These are phyloP conservation scores for Drosophila tanythrix DNA, from an alignment of 2,888 invertebrate genomes.

Conservation along the genomic window DNA sequence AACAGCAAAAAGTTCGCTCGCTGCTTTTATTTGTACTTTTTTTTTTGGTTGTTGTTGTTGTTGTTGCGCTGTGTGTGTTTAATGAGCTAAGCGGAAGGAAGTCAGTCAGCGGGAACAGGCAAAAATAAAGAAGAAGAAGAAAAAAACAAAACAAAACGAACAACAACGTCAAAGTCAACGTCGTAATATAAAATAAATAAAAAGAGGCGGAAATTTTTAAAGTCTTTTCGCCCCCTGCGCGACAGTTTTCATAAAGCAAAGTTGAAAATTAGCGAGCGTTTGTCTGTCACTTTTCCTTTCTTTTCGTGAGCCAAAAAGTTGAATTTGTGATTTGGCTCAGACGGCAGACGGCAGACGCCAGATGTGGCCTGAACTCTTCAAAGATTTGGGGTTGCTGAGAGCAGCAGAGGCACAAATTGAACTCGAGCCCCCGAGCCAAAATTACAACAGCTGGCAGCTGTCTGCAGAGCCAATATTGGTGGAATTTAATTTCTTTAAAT, in stretches of 20 bases:
- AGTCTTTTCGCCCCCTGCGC: slow-evolving; percentile 14
- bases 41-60: neutral
- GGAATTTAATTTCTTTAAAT: slow-evolving; percentile 64
- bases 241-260: slow-evolving; percentile 46
- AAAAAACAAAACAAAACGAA: neutral
- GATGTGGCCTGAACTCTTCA: slow-evolving; percentile 46
- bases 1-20: slow-evolving; percentile 38
- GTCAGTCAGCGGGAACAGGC: slow-evolving; percentile 63
- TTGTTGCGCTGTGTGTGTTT: slow-evolving; percentile 61
- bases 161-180: slow-evolving; percentile 60
- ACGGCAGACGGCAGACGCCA: slow-evolving; percentile 34
- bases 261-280: slow-evolving; percentile 75
- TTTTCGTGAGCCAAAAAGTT: slow-evolving; percentile 43
- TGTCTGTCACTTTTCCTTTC: slow-evolving; percentile 74
- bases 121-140: neutral
- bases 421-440: neutral
- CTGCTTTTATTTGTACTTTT: slow-evolving; percentile 2
- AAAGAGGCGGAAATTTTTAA: slow-evolving; percentile 63
- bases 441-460: slow-evolving; percentile 28
- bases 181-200: slow-evolving; percentile 75
- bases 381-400: neutral
- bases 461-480: slow-evolving; percentile 32
- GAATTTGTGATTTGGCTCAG: slow-evolving; percentile 56
- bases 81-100: slow-evolving; percentile 83
- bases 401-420: neutral